These are phyloP conservation scores for Cuniculus paca DNA, from an alignment of 2,797 vertebrate species.

Conservation along the genomic window DNA sequence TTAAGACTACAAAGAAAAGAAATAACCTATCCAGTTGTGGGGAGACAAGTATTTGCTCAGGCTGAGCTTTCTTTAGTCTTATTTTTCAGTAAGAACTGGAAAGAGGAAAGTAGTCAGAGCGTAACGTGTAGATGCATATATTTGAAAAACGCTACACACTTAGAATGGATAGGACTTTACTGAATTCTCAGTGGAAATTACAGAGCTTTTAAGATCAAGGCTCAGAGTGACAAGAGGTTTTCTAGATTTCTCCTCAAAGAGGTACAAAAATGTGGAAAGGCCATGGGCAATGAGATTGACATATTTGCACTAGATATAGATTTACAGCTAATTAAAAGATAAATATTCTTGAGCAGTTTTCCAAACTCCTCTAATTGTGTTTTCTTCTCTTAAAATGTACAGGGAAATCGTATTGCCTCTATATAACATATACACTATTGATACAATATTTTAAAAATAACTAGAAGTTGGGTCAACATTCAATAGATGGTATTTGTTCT, in stretches of 20 bases:
- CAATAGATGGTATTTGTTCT: slow-evolving; percentile 8
- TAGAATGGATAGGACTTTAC: neutral
- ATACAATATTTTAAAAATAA: neutral
- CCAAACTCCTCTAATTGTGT: neutral
- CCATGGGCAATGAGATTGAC: neutral
- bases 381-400: neutral
- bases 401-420: neutral
- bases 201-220: neutral
- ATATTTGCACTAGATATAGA: neutral
- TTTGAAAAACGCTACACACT: neutral
- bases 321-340: neutral
- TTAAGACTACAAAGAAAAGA: neutral
- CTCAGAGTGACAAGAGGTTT: neutral
- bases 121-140: neutral
- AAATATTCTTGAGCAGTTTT: neutral
- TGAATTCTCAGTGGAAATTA: neutral
- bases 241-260: neutral
- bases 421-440: neutral
- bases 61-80: neutral
- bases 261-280: neutral
- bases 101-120: neutral
- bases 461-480: neutral
- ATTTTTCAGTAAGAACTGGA: neutral
- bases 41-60: neutral
- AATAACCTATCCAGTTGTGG: neutral